Evolutionary conservation across 37 sponge, comb jelly and placozoan genomes (phyloP).

Genomic region (Diacarnus erythraeanus): DNA sequence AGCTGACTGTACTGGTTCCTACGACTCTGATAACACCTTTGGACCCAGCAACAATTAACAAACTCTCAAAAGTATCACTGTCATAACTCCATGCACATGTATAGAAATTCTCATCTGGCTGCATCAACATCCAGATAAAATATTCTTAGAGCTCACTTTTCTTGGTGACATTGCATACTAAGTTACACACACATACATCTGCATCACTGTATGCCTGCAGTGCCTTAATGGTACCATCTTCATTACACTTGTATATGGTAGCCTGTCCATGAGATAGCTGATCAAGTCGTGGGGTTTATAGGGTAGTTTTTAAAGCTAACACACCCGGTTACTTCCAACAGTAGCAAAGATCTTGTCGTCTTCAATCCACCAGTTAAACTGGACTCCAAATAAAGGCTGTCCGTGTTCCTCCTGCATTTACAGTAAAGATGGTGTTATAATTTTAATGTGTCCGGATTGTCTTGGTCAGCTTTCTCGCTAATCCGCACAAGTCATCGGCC

Average conservation of each 20-base stretch:
- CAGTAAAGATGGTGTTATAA: neutral
- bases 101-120: slow-evolving; percentile 86
- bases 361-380: slow-evolving; percentile 78
- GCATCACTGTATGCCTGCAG: slow-evolving; percentile 78
- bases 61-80: slow-evolving; percentile 47
- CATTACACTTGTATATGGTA: slow-evolving; percentile 74
- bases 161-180: too few species aligned
- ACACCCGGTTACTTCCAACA: slow-evolving; percentile 84
- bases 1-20: slow-evolving; percentile 30
- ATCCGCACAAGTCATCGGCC: too few species aligned
- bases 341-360: slow-evolving; percentile 83
- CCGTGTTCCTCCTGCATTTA: slow-evolving; percentile 90
- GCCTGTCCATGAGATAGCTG: too few species aligned
- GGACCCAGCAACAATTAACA: slow-evolving; percentile 78
- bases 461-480: too few species aligned
- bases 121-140: too few species aligned
- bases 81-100: slow-evolving; percentile 82
- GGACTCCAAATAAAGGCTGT: slow-evolving; percentile 85
- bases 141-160: too few species aligned
- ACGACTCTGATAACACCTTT: slow-evolving; percentile 85
- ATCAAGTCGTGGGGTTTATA: too few species aligned
- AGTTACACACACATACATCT: slow-evolving; percentile 46
- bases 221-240: slow-evolving; percentile 50
- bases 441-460: too few species aligned
- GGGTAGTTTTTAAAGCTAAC: slow-evolving; percentile 1